Evolutionary conservation across 2,113 vertebrate species (phyloP).

Genomic region (Polyodon spathula): DNA sequence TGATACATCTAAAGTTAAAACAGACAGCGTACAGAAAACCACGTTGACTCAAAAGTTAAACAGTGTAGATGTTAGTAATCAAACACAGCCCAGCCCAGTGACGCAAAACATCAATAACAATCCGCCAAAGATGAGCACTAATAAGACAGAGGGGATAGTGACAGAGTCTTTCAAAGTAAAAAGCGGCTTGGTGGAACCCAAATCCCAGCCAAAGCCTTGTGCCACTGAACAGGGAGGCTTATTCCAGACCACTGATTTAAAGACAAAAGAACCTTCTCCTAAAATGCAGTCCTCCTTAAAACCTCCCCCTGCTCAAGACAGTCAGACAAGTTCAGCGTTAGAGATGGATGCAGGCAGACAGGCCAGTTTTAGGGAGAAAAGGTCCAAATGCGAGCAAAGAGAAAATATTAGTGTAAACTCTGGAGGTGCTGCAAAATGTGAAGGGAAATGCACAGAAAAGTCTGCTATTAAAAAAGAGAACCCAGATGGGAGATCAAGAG

Average conservation of each 20-base stretch:
- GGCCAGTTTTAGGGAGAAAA: background rate
- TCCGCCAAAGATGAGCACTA: constrained; percentile 36
- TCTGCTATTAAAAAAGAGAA: constrained; percentile 14
- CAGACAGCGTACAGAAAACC: constrained; percentile 13
- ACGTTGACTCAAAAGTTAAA: constrained; percentile 24
- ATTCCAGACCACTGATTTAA: constrained; percentile 8
- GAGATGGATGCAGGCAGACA: background rate
- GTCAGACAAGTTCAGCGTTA: background rate
- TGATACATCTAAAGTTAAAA: constrained; percentile 12
- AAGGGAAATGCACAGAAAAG: constrained; percentile 17
- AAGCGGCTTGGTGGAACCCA: constrained; percentile 40
- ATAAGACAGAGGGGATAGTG: constrained; percentile 13
- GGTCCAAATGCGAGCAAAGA: constrained; percentile 30
- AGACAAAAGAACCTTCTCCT: constrained; percentile 41
- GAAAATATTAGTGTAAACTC: constrained; percentile 29
- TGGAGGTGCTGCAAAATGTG: constrained; percentile 22
- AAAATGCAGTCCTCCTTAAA: constrained; percentile 17
- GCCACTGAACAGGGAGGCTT: constrained; percentile 41
- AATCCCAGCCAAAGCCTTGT: constrained; percentile 28
- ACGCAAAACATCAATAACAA: constrained; percentile 17
- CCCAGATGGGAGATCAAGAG: constrained; percentile 36
- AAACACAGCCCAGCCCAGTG: constrained; percentile 11
- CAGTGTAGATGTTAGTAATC: constrained; percentile 13
- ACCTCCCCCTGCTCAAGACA: constrained; percentile 11
- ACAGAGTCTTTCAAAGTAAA: constrained; percentile 29